A percentile compares a stretch with the other conserved stretches of the same genome.
These are phyloP conservation scores for Drosophila parabipectinata DNA, from an alignment of 1,140 invertebrate genomes.

Conservation along the genomic window DNA sequence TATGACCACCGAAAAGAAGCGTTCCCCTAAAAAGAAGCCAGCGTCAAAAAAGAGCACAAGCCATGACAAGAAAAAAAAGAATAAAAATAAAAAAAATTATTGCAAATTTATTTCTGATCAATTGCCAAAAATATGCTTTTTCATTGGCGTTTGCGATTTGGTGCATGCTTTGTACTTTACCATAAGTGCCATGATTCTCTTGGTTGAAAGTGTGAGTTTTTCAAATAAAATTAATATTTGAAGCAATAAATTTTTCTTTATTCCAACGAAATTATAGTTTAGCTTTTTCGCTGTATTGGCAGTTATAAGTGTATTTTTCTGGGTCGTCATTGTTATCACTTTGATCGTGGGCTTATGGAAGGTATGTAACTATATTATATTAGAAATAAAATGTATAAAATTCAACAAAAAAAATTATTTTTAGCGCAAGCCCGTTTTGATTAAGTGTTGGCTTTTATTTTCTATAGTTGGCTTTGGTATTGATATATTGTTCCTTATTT, in stretches of 20 bases:
- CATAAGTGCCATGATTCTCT: slow-evolving; percentile 37
- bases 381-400: neutral
- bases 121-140: slow-evolving; percentile 45
- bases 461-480: slow-evolving; percentile 48
- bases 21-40: slow-evolving; percentile 15
- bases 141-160: slow-evolving; percentile 51
- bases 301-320: slow-evolving; percentile 59
- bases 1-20: slow-evolving; percentile 49
- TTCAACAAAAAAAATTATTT: neutral
- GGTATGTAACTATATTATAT: slow-evolving; percentile 23
- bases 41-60: neutral
- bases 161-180: slow-evolving; percentile 59
- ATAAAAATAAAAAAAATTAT: neutral
- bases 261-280: slow-evolving; percentile 21
- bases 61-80: neutral
- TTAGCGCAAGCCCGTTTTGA: slow-evolving; percentile 42
- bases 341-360: slow-evolving; percentile 57
- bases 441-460: slow-evolving; percentile 57
- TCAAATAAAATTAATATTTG: neutral
- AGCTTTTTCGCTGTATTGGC: slow-evolving; percentile 41
- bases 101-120: slow-evolving; percentile 2
- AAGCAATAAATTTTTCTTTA: neutral
- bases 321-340: slow-evolving; percentile 52
- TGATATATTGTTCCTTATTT: slow-evolving; percentile 49
- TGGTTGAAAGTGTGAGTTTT: slow-evolving; percentile 40